A percentile compares a stretch with the other conserved stretches of the same genome.
Conservation (phyloP, 2,888 invertebrate genomes). For the Zygaena filipendulae region DNA sequence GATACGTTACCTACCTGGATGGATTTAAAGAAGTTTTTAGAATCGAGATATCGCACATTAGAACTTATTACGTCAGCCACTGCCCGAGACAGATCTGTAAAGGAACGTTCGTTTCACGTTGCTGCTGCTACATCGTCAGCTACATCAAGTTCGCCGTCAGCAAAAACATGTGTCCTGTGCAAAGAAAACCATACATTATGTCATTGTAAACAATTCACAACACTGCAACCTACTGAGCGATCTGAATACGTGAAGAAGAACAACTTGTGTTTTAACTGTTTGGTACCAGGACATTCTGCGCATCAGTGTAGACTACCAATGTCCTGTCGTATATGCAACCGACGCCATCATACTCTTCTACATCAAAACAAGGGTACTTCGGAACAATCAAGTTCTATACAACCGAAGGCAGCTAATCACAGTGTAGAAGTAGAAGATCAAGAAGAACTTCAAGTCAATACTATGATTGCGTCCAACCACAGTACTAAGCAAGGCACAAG, state of each 20-base stretch:
- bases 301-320: constrained; percentile 5
- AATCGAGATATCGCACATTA: constrained; percentile 13
- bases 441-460: no score
- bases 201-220: no score
- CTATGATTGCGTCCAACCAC: constrained; percentile 13
- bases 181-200: no score
- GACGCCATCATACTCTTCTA: constrained; percentile 11
- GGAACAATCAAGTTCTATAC: constrained; percentile 1
- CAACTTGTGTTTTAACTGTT: constrained; percentile 10
- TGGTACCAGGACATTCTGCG: constrained; percentile 8
- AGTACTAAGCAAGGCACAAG: constrained; percentile 2
- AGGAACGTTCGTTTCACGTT: constrained; percentile 5
- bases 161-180: no score
- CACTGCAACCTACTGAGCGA: constrained; percentile 2
- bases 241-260: constrained; percentile 5
- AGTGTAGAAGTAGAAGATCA: no score
- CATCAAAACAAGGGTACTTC: constrained; percentile 10
- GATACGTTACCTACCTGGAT: constrained; percentile 13
- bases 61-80: constrained; percentile 7
- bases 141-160: no score
- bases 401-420: no score
- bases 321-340: constrained; percentile 10
- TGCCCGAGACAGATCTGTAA: background rate
- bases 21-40: constrained; percentile 9
- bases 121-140: constrained; percentile 1